These are phyloP conservation scores for Calyptommatus sinebrachiatus DNA, from an alignment of 2,113 vertebrate species.

Conservation along the genomic window DNA sequence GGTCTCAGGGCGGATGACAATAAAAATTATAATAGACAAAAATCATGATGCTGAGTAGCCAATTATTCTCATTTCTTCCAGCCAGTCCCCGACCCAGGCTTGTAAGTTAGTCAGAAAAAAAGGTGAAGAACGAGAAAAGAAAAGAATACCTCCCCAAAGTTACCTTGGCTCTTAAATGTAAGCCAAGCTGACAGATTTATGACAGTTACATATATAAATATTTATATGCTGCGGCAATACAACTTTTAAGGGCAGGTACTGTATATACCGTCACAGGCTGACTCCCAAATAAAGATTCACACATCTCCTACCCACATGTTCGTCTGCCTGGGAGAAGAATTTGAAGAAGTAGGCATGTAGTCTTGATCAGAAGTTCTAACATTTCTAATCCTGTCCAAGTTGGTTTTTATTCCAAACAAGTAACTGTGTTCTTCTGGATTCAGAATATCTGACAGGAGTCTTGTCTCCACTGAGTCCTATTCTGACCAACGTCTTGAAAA, in stretches of 20 bases:
- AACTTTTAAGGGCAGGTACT: constrained; percentile 68
- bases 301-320: background rate
- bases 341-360: too few species aligned
- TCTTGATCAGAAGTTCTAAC: too few species aligned
- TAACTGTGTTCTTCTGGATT: too few species aligned
- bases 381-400: too few species aligned
- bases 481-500: too few species aligned
- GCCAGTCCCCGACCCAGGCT: constrained; percentile 54
- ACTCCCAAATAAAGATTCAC: constrained; percentile 46
- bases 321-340: background rate
- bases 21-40: too few species aligned
- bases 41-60: constrained; percentile 32
- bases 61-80: constrained; percentile 61
- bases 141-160: constrained; percentile 65
- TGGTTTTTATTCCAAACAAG: too few species aligned
- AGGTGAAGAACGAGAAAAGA: background rate
- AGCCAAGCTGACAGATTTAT: constrained; percentile 76
- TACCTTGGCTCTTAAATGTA: constrained; percentile 74
- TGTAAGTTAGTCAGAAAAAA: constrained; percentile 59
- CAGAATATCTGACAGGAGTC: too few species aligned
- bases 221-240: constrained; percentile 77
- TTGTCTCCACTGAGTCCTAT: too few species aligned
- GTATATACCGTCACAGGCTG: constrained; percentile 33
- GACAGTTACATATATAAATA: constrained; percentile 80
- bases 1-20: too few species aligned